Conservation (phyloP, 2,888 invertebrate species). For the Macrosiphum euphorbiae region DNA sequence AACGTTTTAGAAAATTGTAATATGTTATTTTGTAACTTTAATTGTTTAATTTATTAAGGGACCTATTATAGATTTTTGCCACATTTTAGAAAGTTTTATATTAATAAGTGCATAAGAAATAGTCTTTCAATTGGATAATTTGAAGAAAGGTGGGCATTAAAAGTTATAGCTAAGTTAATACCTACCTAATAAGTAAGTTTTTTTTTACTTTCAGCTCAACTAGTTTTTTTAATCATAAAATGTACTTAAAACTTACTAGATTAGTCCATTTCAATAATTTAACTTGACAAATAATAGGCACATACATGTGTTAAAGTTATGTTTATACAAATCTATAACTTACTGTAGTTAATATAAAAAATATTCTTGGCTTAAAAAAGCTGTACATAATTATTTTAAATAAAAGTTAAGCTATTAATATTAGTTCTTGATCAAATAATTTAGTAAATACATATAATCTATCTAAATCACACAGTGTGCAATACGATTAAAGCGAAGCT, state of each 20-base stretch:
- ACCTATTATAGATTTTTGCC: background rate
- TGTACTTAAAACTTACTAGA: background rate
- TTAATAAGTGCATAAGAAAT: background rate
- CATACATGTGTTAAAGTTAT: background rate
- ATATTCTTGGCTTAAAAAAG: background rate
- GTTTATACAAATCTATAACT: background rate
- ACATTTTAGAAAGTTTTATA: background rate
- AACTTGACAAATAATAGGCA: background rate
- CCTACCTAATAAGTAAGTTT: background rate
- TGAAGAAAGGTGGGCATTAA: background rate
- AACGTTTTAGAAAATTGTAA: background rate
- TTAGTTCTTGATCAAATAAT: background rate
- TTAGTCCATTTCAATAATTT: background rate
- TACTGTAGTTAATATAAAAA: background rate
- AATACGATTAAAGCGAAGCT: too few relatives aligned
- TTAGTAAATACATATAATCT: background rate
- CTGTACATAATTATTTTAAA: background rate
- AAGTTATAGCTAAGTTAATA: background rate
- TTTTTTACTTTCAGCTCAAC: background rate
- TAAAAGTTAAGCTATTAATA: too few relatives aligned
- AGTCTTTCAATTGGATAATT: background rate
- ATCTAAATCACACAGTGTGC: background rate
- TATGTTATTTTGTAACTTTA: background rate
- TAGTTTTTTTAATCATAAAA: background rate
- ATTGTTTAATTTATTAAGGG: background rate